Evolutionary conservation across 2,113 vertebrate genomes (phyloP), one percentile per base, ranked within the genome.

Genomic region (Syngnathus typhle): DNA sequence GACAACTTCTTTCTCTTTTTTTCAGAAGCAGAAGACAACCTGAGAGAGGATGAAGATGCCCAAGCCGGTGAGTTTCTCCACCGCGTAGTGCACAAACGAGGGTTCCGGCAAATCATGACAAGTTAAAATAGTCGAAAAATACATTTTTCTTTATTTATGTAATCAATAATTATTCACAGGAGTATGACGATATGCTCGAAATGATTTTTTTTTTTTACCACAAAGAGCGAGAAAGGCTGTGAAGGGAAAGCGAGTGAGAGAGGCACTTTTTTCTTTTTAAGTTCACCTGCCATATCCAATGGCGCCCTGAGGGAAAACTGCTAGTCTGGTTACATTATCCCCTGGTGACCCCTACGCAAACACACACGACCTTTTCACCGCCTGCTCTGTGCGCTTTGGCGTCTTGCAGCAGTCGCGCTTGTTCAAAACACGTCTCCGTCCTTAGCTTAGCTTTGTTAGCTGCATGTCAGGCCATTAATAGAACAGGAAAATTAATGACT

Each of bases 11-110:
- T 82, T 78, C 62, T 60, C 63, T 72, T 84, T 84, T 32, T 39
- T 74, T 83, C 79, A 75, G 55, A 66, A 72, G 21, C 66, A 55
- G 68, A 78, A 69, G 60, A 67, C 65, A 43, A 70, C 71, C 32
- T 70, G 73, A 73, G 80, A 78, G 64, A 69, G 65, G 64, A 80
- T 77, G 62, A 87, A 79, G 84, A 89, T 87, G 87, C 87, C 87
- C 64, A 89, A 87, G 81, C 85, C 87, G 54, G 87, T 89, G 3
- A 77, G 87, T 78, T 59, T 64, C 1, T 60, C 36, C 12, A 1
- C 23, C 13, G 36, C 27, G 16, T 16, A 47, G 5, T 16, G 6
- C 15, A 47, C 15, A 46, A 5, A 1, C 43, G 13, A 19, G 47
- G 18, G 18, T 49, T 19, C 10, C 16, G 7, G 6, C 18, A 49